Evolutionary conservation across 92 coral and sea anemone species (phyloP).

Genomic region (Chrysogorgia sp.): DNA sequence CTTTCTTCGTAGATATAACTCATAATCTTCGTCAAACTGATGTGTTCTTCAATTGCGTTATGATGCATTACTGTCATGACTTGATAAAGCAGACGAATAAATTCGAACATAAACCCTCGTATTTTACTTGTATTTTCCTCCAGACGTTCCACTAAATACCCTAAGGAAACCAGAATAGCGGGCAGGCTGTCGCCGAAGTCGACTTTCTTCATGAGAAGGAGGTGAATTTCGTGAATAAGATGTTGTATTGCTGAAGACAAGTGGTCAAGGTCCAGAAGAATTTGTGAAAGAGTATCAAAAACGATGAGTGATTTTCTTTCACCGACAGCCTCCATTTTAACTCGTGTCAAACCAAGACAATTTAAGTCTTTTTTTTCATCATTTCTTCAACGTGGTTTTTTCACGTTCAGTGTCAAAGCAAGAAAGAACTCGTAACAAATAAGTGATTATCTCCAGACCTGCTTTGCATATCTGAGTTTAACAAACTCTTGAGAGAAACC

Average conservation of each 20-base stretch:
- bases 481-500: too few relatives aligned
- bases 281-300: slow-evolving; percentile 3
- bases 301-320: not conserved
- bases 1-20: slow-evolving; percentile 19
- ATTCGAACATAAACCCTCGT: slow-evolving; percentile 77
- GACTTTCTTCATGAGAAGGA: slow-evolving; percentile 36
- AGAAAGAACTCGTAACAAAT: too few relatives aligned
- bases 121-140: slow-evolving; percentile 72
- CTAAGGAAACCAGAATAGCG: slow-evolving; percentile 51
- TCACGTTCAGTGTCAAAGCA: too few relatives aligned
- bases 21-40: slow-evolving; percentile 86
- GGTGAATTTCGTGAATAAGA: slow-evolving; percentile 38
- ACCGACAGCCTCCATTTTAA: slow-evolving; percentile 1
- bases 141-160: slow-evolving; percentile 75
- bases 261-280: not conserved
- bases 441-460: too few relatives aligned
- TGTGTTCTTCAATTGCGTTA: slow-evolving; percentile 65
- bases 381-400: too few relatives aligned
- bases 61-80: slow-evolving; percentile 87
- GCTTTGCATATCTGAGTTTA: too few relatives aligned
- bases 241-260: slow-evolving; percentile 23
- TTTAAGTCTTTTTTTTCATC: not conserved
- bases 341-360: not conserved
- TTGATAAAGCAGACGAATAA: slow-evolving; percentile 78
- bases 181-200: slow-evolving; percentile 28